Conservation (phyloP, 2,113 vertebrate genomes). For the Oxyruncus cristatus region DNA sequence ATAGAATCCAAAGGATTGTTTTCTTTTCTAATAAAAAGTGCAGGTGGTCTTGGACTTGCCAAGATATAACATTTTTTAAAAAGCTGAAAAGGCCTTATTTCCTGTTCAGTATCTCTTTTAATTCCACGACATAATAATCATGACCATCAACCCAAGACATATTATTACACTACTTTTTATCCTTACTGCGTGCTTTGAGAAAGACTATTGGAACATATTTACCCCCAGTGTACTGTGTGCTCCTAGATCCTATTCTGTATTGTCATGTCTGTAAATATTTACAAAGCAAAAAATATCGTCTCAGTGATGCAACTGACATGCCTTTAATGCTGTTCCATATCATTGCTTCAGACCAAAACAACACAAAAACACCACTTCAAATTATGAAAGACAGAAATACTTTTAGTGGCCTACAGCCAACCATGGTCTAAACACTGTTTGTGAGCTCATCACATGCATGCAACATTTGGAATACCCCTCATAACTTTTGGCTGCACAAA, state of each 20-base stretch:
- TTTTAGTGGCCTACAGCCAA: slow-evolving; percentile 17
- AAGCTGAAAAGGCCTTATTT: background rate
- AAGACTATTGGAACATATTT: background rate
- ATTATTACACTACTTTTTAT: background rate
- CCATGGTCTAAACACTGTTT: background rate
- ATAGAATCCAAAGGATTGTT: background rate
- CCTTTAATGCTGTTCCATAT: slow-evolving; percentile 33
- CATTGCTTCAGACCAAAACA: slow-evolving; percentile 26
- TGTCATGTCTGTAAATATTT: slow-evolving; percentile 24
- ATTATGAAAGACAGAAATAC: slow-evolving; percentile 21
- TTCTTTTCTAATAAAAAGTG: background rate
- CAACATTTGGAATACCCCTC: background rate
- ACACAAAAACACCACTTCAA: background rate
- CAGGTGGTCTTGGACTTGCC: background rate
- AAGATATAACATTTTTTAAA: background rate
- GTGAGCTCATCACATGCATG: background rate
- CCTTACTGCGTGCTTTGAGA: background rate
- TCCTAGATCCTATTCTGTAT: background rate
- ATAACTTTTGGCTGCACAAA: background rate
- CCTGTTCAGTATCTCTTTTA: background rate
- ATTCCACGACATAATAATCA: background rate
- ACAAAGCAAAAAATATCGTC: background rate
- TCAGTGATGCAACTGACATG: background rate
- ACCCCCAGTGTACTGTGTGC: background rate
- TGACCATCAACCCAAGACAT: background rate